Conservation (phyloP, 2,113 vertebrate genomes). For the Anguilla japonica region DNA sequence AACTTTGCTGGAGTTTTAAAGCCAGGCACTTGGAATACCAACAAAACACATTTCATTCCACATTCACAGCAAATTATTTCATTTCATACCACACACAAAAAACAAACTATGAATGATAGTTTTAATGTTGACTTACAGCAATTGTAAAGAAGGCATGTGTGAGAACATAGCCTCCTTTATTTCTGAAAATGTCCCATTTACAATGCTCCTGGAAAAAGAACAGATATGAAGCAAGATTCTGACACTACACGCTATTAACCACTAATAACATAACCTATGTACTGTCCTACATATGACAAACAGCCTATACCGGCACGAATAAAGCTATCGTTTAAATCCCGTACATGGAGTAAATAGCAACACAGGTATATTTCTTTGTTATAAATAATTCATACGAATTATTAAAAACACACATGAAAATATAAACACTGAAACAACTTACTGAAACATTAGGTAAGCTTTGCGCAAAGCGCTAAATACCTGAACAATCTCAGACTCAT, state of each 20-base stretch:
- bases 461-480: not conserved
- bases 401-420: not conserved
- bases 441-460: not conserved
- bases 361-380: not conserved
- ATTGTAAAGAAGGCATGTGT: conserved; percentile 89
- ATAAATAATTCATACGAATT: not conserved
- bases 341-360: not conserved
- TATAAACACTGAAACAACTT: not conserved
- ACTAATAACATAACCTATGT: not conserved
- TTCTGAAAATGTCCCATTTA: conserved; percentile 92
- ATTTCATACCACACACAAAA: not conserved
- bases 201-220: conserved; percentile 80
- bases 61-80: not conserved
- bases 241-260: not conserved
- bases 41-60: not conserved
- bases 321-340: not conserved
- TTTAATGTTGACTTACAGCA: conserved; percentile 81
- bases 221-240: conserved; percentile 5
- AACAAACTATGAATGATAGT: no score
- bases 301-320: not conserved
- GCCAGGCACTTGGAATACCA: not conserved
- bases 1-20: not conserved
- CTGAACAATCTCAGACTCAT: not conserved
- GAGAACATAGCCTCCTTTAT: conserved; percentile 95
- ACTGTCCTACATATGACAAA: not conserved